Conservation (phyloP, 2,113 vertebrate species). For the Hemiscyllium ocellatum region DNA sequence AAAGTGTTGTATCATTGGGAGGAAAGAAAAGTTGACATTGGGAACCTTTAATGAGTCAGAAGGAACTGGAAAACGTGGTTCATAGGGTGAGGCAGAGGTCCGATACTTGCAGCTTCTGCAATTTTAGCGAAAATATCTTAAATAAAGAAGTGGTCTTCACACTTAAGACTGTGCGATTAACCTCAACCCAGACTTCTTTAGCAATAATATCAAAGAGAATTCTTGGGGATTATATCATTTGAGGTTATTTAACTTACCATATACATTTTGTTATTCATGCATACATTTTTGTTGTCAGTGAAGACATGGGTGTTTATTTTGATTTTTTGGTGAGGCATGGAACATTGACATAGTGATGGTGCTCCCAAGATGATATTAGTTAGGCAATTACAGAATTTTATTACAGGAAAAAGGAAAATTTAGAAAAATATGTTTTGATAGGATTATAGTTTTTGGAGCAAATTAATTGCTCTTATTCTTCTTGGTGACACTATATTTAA, state of each 20-base stretch:
- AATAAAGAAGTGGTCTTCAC: neutral
- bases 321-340: neutral
- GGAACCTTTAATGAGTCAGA: conserved; percentile 1
- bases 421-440: neutral
- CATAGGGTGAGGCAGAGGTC: neutral
- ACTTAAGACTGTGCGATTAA: neutral
- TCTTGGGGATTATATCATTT: neutral
- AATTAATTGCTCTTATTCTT: neutral
- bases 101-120: neutral
- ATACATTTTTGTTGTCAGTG: neutral
- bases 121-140: neutral
- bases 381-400: neutral
- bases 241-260: neutral
- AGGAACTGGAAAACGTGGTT: neutral
- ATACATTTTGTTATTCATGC: neutral
- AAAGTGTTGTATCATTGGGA: neutral
- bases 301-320: neutral
- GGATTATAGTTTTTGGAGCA: neutral
- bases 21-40: neutral
- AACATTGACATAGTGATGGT: neutral
- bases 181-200: neutral
- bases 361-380: neutral
- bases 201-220: neutral
- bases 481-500: neutral
- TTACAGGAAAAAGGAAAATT: neutral